Evolutionary conservation across 2,888 invertebrate genomes (phyloP).

Genomic region (Matsumyia berberina): DNA sequence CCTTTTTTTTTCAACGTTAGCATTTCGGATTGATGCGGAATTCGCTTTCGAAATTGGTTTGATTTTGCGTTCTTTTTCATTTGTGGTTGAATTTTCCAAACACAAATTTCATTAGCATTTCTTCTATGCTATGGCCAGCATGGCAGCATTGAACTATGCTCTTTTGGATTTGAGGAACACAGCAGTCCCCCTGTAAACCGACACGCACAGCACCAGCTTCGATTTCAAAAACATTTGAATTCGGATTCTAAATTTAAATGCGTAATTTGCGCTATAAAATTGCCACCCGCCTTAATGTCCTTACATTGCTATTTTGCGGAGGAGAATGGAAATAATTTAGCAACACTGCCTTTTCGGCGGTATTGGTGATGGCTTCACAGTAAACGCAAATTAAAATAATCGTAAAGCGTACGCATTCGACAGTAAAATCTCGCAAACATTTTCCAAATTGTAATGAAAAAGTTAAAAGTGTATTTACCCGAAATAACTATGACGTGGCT

Average conservation of each 20-base stretch:
- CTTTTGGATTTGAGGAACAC: background rate
- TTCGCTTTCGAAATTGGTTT: too few relatives aligned
- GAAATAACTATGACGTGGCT: constrained; percentile 56
- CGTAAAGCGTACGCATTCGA: constrained; percentile 58
- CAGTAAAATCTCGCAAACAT: constrained; percentile 57
- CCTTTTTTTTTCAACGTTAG: too few relatives aligned
- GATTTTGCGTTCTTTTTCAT: background rate
- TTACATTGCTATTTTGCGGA: constrained; percentile 48
- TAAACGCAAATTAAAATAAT: constrained; percentile 52
- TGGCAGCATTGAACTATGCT: background rate
- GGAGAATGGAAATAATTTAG: constrained; percentile 52
- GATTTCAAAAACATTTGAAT: constrained; percentile 49
- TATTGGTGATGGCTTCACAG: constrained; percentile 40
- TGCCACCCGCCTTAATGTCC: constrained; percentile 59
- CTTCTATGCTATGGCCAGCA: background rate
- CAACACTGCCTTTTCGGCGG: constrained; percentile 24
- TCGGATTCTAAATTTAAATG: constrained; percentile 45
- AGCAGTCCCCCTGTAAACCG: background rate
- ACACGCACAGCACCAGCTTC: constrained; percentile 13
- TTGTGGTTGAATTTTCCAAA: background rate
- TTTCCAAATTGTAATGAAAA: constrained; percentile 52
- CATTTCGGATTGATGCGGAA: too few relatives aligned
- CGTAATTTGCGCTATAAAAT: constrained; percentile 59
- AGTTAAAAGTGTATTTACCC: constrained; percentile 44
- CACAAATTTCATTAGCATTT: background rate